Base-by-base conservation (phyloP, 2,888 invertebrate genomes). In the Caenorhabditis wallacei region DNA sequence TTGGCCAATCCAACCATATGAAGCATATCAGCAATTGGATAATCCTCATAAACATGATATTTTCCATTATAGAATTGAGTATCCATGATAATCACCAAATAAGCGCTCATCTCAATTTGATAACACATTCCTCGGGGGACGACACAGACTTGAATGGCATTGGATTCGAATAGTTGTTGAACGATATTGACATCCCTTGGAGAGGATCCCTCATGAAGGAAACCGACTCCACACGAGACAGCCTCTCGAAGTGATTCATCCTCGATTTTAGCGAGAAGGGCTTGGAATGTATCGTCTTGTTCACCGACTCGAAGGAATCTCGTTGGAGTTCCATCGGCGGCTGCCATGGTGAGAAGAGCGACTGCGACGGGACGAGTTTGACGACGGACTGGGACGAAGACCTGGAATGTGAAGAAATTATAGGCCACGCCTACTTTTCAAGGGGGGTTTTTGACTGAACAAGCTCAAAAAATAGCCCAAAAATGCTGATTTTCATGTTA, bases 1-100 rank as follows among this genome's bases (percentile, higher is more conserved):
- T 98, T 98, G 0, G 98, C 98, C 63, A 97, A 94, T 0, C 98
- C 98, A 53, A 98, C 95, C 98, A 99, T 99, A 71, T 99, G 98
- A 24, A 99, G 93, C 0, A 99, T 96, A 91, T 98, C 98, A 0
- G 96, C 97, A 37, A 98, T 95, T 0, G 98, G 97, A 93, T 98
- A 99, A 93, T 99, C 99, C 93, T 98, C 98, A 93, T 99, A 98
- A 0, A 93, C 92, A 88, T 94, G 94, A 51, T 93, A 93, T 89
- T 95, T 95, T 76, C 96, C 96, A 92, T 96, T 95, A 92, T 96
- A 96, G 92, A 94, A 95, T 92, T 98, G 97, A 0, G 98, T 97
- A 91, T 99, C 99, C 94, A 98, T 97, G 51, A 99, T 95, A 61
- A 99, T 95, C 35, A 96, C 97, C n/a, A 98, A 94, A 93, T 98